Evolutionary conservation across 2,888 invertebrate genomes (phyloP).

Genomic region (Callimorpha dominula): DNA sequence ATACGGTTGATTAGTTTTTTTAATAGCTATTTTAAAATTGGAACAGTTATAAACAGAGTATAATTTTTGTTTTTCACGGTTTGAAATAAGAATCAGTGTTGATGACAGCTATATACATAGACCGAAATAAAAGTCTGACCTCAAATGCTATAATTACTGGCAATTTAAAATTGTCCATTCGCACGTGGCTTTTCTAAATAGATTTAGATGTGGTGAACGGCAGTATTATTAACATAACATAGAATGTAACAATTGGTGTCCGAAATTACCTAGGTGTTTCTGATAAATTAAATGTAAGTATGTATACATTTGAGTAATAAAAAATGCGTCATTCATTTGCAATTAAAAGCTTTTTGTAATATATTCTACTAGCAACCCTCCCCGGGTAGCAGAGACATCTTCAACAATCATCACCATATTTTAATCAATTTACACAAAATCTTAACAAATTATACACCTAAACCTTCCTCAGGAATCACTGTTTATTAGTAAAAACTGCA

Average conservation of each 20-base stretch:
- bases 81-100: conserved; percentile 20
- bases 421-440: too few relatives aligned
- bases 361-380: too few relatives aligned
- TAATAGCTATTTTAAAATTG: conserved; percentile 20
- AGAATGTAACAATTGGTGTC: background rate
- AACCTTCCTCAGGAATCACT: too few relatives aligned
- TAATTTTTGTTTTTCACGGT: conserved; percentile 17
- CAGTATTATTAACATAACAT: background rate
- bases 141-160: conserved; percentile 29
- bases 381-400: too few relatives aligned
- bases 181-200: conserved; percentile 12
- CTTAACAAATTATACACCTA: too few relatives aligned
- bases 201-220: background rate
- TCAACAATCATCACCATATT: too few relatives aligned
- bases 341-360: too few relatives aligned
- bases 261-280: too few relatives aligned
- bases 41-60: conserved; percentile 18
- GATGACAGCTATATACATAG: conserved; percentile 25
- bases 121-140: conserved; percentile 34
- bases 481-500: too few relatives aligned
- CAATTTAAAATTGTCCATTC: conserved; percentile 23
- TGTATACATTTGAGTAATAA: too few relatives aligned
- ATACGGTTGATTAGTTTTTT: conserved; percentile 12
- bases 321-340: too few relatives aligned
- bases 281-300: too few relatives aligned